Base-by-base conservation (phyloP, 1,140 invertebrate species). In the Formica selysi region DNA sequence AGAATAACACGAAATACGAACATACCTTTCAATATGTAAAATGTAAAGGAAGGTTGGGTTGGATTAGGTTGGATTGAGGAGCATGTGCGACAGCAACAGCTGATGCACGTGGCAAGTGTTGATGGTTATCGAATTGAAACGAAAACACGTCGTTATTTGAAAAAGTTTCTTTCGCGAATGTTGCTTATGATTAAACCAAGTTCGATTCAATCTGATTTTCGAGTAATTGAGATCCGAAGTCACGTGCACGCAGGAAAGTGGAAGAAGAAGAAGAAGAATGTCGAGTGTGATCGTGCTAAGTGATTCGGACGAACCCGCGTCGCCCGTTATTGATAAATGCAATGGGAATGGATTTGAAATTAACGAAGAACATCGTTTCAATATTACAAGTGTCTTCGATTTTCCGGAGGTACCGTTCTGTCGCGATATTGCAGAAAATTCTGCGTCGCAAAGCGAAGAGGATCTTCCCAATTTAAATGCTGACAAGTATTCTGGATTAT, bases 401-500 rank as follows among this genome's bases (percentile, higher is more conserved):
- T 87, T 91, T 78, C 90, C 92, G 6, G 85, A 87, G 36, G 85
- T 93, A 10, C 71, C 89, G 16, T 92, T 92, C 62, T 36, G 86
- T 74, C 79, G 87, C 54, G 11, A 48, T 0, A 36, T 13, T 10
- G 32, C 41, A 54, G 29, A 16, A 11, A 48, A 71, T 5, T 38
- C 19, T 38, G 8, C 29, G 1, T 64, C 38, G 3, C 62, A 62
- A 26, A 57, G 6, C 19, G n/a, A 67, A 7, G 29, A 74, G 19
- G 26, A 78, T 36, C 4, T 38, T 64, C 13, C 11, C 1, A n/a
- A 36, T 26, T 10, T 26, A 8, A 74, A 10, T 1, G 19, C 71
- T 68, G 26, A 36, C 10, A 80, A 62, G 26, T 32, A 48, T 16
- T 64, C 10, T 29, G 29, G 64, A 10, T 10, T 0, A 38, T 61